Conservation (phyloP, 2,888 invertebrate species). For the Phorcus lineatus region DNA sequence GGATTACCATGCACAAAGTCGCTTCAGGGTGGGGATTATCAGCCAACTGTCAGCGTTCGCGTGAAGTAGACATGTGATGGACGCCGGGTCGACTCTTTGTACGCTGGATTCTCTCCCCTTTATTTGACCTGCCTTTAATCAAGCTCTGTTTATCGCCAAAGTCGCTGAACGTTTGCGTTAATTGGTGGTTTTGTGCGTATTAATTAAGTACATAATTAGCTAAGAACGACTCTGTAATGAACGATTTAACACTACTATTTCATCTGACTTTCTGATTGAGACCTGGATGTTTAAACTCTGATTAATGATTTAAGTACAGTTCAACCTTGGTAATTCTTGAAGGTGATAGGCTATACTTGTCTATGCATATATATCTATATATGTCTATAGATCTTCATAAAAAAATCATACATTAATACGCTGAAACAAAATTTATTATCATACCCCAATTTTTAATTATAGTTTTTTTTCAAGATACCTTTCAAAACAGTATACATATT, state of each 20-base stretch:
- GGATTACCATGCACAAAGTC: slow-evolving; percentile 20
- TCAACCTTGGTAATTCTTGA: too few species aligned
- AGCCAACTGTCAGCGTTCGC: not conserved
- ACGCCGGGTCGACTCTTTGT: not conserved
- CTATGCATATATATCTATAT: too few species aligned
- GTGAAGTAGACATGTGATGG: not conserved
- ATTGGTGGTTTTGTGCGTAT: slow-evolving; percentile 14
- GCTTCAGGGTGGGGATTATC: slow-evolving; percentile 2
- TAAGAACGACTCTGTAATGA: not conserved
- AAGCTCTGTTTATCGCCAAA: not conserved
- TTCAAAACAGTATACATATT: too few species aligned
- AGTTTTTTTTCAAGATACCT: too few species aligned
- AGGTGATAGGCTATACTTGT: too few species aligned
- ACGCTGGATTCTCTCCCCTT: not conserved
- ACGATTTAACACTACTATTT: not conserved
- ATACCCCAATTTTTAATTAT: too few species aligned
- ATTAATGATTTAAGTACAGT: too few species aligned
- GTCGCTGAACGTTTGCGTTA: not conserved
- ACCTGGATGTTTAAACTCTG: too few species aligned
- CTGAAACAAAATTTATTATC: too few species aligned
- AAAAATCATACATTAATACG: too few species aligned
- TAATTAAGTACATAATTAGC: slow-evolving; percentile 20
- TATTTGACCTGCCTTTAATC: slow-evolving; percentile 1
- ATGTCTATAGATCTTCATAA: too few species aligned
- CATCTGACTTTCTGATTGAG: not conserved